Base-by-base conservation (phyloP, 2,888 invertebrate species). In the Amphiduros pacificus region DNA sequence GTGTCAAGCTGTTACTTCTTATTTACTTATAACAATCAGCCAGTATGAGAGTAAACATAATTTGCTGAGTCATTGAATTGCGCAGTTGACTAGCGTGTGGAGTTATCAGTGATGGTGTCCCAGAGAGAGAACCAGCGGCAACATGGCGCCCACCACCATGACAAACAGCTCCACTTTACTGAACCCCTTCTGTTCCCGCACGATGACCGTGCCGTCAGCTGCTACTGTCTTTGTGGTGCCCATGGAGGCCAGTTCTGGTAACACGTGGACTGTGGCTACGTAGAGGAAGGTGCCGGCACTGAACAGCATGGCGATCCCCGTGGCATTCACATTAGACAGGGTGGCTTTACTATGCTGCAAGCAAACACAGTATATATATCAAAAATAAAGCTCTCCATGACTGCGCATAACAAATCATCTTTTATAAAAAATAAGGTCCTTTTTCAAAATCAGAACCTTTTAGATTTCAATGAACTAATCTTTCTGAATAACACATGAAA, bases 231-330 rank as follows among this genome's bases (percentile, higher is more conserved):
- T 67, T 0, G 74, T 68, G 48, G 74, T 71, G 44, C 73, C 71
- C 63, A 64, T 63, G 40, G 71, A 74, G 14, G 83, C 80, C 49
- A 99, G 85, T 82, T 99, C 99, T 0, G 99, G 98, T 54, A 99
- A 82, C 0, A 99, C 97, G 82, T 99, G 99, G 0, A 99, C 97
- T 0, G 98, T 98, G 0, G 99, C 95, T 1, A 99, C 99, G 81
- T 98, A 99, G 0, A 99, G 86, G 84, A 99, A 99, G 17, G 99
- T 99, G 0, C 99, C 99, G 0, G 97, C 99, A 49, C 97, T 97
- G 84, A 99, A 99, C 36, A 99, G 84, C 96, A 99, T 96, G 0
- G 98, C 95, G 63, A 98, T 89, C 83, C 93, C 98, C 28, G 98
- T 98, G 1, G 93, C 94, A 78, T 95, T 94, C 53, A 93, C 87